Evolutionary conservation across 2,113 vertebrate genomes (phyloP), one percentile per base, ranked within the genome.

Genomic region (Trogon surrucura): DNA sequence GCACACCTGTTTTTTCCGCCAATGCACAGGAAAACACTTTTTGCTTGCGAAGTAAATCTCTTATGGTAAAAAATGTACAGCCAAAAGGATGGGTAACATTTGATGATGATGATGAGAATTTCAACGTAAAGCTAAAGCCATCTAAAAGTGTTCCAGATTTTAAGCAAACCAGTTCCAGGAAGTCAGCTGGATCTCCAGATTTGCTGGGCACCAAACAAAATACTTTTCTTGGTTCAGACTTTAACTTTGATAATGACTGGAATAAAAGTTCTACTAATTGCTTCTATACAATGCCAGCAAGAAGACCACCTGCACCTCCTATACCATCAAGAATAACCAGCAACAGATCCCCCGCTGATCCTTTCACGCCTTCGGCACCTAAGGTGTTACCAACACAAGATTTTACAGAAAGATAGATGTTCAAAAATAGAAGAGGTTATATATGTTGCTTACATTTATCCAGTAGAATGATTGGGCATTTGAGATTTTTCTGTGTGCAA

Each of bases 41-140:
- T 75, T 95, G 86, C 80, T 91, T 70, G 34, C 97, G 56, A 73
- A 96, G 83, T 74, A 88, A 73, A 38, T 95, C 97, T 91, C 36
- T 95, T 32, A 34, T 87, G 53, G 64, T 89, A 34, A 91, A 95
- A 58, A 90, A 97, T 41, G 15, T 93, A 23, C 93, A 94, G 92
- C 96, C 98, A 25, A 98, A 97, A 97, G 98, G 97, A 58, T 99
- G 99, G 99, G 99, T 99, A 92, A 99, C 99, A 1, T 98, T 98
- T 60, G 98, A 98, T 4, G 98, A 98, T 11, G 98, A 98, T 3
- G 98, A 98, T 0, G 96, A 98, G 3, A 86, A 91, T 94, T 97
- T 97, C 29, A 36, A 13, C 16, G 0, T 58, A 32, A 97, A 89
- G 87, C 94, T 95, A 13, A 96, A 95, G 94, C 79, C 96, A 18